Evolutionary conservation across 2,113 vertebrate genomes (phyloP), one percentile per base, ranked within the genome.

Genomic region (Chloropsis hardwickii): DNA sequence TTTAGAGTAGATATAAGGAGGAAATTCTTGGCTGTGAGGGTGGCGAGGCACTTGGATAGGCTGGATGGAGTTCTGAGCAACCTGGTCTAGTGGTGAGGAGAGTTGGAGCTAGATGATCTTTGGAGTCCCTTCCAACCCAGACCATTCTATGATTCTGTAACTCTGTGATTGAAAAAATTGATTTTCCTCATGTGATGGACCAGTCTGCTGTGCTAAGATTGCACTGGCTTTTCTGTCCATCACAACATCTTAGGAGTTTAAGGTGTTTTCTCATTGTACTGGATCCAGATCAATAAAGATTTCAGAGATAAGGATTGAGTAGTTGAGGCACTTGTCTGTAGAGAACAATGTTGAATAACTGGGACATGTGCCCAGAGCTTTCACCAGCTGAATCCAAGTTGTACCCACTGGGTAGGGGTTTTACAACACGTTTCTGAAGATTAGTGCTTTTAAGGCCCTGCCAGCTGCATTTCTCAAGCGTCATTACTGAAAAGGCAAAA

Each of bases 201-300:
- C 48, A 60, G 78, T 48, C 20, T 64, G 4, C 50, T 61, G 28
- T 58, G 50, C 31, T 48, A 42, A n/a, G 39, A n/a, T 10, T 47
- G 12, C 12, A 12, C 8, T 69, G 51, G 9, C 0, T 20, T 47
- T 73, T 78, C 53, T 61, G 3, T 60, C 48, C 23, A 11, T 53
- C 0, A 0, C 12, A 40, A 14, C 80, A 29, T 45, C 10, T 73
- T 72, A 29, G 15, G 10, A 58, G 6, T 33, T 85, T 31, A 56
- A 67, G 21, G 27, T 69, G 21, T 76, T 82, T 94, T 78, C n/a
- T 92, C 40, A 6, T 44, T 74, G 53, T 40, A 54, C 28, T 4
- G 1, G 33, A 12, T 22, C 65, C 12, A 14, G 67, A 88, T 66
- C 54, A n/a, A 48, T 40, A 56, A 54, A 54, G 2, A 27, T 24